Conservation (phyloP, 1,140 invertebrate genomes). For the Globodera rostochiensis region DNA sequence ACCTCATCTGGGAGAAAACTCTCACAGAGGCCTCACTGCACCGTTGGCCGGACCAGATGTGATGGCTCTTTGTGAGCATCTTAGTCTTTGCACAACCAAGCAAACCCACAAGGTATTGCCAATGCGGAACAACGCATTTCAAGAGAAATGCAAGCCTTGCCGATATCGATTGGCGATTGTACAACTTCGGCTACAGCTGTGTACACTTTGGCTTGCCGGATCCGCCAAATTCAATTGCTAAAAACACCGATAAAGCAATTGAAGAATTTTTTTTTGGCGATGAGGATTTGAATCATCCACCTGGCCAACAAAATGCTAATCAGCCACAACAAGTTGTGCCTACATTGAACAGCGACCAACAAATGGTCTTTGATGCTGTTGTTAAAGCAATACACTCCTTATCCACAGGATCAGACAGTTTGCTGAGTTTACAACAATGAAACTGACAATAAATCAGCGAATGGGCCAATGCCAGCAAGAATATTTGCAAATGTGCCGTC, state of each 20-base stretch:
- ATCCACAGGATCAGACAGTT: not conserved
- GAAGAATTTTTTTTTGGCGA: not conserved
- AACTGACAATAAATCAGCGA: not conserved
- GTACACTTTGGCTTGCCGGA: too few relatives aligned
- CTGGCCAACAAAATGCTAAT: not conserved
- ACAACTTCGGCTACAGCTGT: too few relatives aligned
- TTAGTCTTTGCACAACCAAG: not conserved
- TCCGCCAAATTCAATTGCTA: too few relatives aligned
- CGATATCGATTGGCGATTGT: too few relatives aligned
- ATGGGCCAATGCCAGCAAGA: not conserved
- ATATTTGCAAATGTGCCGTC: not conserved
- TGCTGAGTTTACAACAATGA: not conserved
- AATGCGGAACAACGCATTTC: too few relatives aligned
- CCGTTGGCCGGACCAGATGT: not conserved
- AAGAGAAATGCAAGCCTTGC: too few relatives aligned
- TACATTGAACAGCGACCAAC: not conserved
- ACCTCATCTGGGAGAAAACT: too few relatives aligned
- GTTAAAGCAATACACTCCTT: not conserved
- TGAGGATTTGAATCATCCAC: not conserved
- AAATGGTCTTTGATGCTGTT: not conserved
- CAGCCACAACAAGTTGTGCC: not conserved
- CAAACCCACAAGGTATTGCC: not conserved
- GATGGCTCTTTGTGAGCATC: slow-evolving; percentile 1
- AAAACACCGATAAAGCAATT: not conserved
- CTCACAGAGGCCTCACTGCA: too few relatives aligned